Evolutionary conservation across 1,140 invertebrate genomes (phyloP), one percentile per base, ranked within the genome.

Genomic region (Zaprionus inermis): DNA sequence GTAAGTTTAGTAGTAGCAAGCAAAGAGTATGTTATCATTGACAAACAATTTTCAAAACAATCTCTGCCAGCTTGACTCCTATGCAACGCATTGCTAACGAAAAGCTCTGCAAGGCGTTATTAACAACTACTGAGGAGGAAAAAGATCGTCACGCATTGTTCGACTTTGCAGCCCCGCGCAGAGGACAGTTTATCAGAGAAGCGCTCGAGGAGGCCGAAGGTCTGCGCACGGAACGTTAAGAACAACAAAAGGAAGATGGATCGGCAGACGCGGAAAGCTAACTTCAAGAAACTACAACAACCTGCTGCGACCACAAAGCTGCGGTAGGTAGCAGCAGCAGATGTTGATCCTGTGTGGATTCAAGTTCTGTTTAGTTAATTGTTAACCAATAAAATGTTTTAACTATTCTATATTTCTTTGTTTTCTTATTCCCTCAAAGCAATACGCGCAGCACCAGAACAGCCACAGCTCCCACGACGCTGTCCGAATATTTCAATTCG

Each of bases 271-370:
- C 77, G 90, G 2, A 79, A 59, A 55, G 79, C 86, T 1, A 91
- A 91, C 63, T 81, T 91, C 11, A 81, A 79, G 34, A 91, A 91
- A 77, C 61, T 91, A 3, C 90, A 90, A 55, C 58, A 69, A 51
- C 60, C 76, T 0, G 36, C 67, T 14, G 30, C 78, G 16, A 36
- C 10, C 16, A 63, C 51, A 44, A 86, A 74, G 57, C 72, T 59
- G 69, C 81, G 85, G 85, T 90, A 78, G 54, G 34, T 64, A 51
- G 57, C 44, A 41, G 51, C 38, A 32, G 16, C 9, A 71, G 34
- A 65, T 44, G n/a, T 16, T 44, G 7, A 44, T 10, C 7, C n/a
- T 44, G 6, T 16, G 16, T 44, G 38, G n/a, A 7, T 54, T 28
- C 14, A 34, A 36, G 16, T 58, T 66, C 10, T 59, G 10, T 16